phyloP scores from a whole-genome alignment of 2,113 vertebrate genomes.

The Pelecanoides urinatrix region DNA sequence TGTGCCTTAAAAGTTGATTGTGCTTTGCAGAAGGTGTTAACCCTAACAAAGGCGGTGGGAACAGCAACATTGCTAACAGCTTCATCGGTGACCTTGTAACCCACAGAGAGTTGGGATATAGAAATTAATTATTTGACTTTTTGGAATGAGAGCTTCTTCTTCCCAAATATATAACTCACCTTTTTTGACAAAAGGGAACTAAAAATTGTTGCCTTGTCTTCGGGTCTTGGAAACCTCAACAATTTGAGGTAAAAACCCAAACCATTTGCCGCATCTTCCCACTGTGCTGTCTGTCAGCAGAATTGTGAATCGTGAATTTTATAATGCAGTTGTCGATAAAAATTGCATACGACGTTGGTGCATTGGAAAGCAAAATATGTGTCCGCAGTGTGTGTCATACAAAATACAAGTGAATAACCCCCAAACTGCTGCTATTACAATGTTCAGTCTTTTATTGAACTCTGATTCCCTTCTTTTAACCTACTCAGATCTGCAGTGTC shows the following conservation, averaged over 20 bases:
- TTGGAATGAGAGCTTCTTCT: neutral
- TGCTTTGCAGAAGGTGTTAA: constrained; percentile 19
- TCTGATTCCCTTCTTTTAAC: neutral
- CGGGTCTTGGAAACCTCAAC: neutral
- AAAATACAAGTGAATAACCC: neutral
- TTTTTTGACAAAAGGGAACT: neutral
- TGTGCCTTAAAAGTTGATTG: constrained; percentile 32
- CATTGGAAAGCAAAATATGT: neutral
- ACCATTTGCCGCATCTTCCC: neutral
- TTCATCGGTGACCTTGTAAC: neutral
- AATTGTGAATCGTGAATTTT: neutral
- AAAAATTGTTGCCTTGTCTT: neutral
- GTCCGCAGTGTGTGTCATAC: neutral
- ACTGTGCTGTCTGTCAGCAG: neutral
- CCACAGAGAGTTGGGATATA: neutral
- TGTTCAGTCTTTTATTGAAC: neutral
- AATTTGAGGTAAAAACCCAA: neutral
- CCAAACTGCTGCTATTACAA: neutral
- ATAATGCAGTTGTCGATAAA: neutral
- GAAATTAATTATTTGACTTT: neutral
- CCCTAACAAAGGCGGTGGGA: neutral
- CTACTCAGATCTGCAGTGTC: neutral
- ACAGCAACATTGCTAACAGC: neutral
- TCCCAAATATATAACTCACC: neutral
- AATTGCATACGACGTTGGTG: neutral